phyloP scores from a whole-genome alignment of 2,888 invertebrate genomes.

The Oithona nana region DNA sequence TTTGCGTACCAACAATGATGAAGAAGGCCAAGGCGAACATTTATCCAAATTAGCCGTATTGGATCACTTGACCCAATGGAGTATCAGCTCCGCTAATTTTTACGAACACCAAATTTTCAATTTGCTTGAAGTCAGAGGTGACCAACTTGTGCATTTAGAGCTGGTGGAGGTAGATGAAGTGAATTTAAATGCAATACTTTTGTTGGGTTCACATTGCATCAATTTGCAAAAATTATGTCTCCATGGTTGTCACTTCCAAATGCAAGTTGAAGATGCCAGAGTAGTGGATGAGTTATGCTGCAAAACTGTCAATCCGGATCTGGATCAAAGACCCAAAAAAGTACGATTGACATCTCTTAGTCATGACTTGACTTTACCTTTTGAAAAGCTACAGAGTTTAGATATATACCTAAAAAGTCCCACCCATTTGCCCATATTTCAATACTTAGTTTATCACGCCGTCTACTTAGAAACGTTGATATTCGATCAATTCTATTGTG shows the following conservation, averaged over 20 bases:
- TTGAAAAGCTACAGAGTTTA: conserved; percentile 2
- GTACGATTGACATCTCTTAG: background rate
- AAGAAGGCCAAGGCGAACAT: background rate
- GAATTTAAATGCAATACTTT: conserved; percentile 6
- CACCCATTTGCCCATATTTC: background rate
- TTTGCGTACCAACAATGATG: background rate
- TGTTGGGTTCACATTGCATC: background rate
- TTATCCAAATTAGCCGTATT: background rate
- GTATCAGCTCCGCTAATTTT: background rate
- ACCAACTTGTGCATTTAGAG: background rate
- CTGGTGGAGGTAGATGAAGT: conserved; percentile 3
- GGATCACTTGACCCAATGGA: background rate
- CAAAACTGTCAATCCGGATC: background rate
- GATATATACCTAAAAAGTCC: background rate
- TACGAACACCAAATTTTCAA: conserved; percentile 12
- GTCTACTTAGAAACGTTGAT: background rate
- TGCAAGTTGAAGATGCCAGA: background rate
- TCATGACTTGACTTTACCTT: background rate
- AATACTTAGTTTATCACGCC: background rate
- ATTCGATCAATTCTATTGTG: background rate
- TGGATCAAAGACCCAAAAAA: background rate
- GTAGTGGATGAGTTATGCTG: background rate
- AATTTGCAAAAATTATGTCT: background rate
- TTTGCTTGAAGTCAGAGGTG: background rate
- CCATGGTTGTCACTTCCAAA: background rate